A percentile compares a stretch with the other conserved stretches of the same genome.
These are phyloP conservation scores for Bimastos eiseni DNA, from an alignment of 2,888 invertebrate species.

Conservation along the genomic window DNA sequence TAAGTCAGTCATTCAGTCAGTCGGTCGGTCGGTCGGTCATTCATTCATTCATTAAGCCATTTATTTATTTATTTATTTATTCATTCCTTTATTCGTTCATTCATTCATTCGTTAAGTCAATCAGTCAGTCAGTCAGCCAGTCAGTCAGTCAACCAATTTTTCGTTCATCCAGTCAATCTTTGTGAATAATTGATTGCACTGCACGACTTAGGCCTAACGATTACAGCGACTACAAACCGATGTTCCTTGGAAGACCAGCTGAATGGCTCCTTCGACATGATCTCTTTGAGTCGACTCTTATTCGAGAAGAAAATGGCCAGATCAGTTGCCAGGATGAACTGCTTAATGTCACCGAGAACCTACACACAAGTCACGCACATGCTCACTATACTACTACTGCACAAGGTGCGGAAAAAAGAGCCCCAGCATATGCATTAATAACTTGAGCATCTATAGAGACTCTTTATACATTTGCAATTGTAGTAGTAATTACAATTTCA, in stretches of 20 bases:
- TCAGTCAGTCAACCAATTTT: not conserved
- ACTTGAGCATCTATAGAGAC: too few relatives aligned
- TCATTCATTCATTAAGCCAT: too few relatives aligned
- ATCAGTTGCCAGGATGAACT: constrained; percentile 84
- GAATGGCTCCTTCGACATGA: constrained; percentile 68
- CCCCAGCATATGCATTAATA: too few relatives aligned
- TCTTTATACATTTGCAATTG: too few relatives aligned
- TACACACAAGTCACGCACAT: constrained; percentile 55
- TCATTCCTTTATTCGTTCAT: too few relatives aligned
- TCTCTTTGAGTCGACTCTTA: constrained; percentile 68
- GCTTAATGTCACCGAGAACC: constrained; percentile 75
- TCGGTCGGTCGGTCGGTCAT: too few relatives aligned
- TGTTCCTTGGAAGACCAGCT: constrained; percentile 72
- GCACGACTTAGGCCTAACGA: not conserved
- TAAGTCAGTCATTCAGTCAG: too few relatives aligned
- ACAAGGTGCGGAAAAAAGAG: too few relatives aligned
- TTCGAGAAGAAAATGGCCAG: constrained; percentile 80
- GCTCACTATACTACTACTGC: not conserved
- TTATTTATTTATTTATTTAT: not conserved
- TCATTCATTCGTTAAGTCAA: not conserved
- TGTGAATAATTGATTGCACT: not conserved
- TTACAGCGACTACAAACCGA: constrained; percentile 61
- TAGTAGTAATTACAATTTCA: too few relatives aligned
- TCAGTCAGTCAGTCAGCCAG: not conserved
- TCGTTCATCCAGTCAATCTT: not conserved